A percentile compares a stretch with the other conserved stretches of the same genome.
Conservation (phyloP, 2,797 vertebrate species). For the Malurus leucopterus region DNA sequence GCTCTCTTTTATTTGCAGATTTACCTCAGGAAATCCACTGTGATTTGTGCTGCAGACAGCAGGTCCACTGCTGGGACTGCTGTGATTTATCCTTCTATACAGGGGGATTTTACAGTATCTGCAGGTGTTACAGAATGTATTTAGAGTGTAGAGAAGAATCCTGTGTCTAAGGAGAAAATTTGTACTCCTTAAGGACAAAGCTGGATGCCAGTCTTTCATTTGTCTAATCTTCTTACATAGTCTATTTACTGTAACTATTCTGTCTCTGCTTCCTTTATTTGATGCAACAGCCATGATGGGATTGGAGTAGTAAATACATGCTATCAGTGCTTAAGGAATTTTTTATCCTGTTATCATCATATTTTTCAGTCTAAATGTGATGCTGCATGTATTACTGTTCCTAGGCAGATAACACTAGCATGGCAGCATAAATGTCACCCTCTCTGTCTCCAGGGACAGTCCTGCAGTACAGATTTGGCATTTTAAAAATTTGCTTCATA, state of each 20-base stretch:
- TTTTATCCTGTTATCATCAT: slow-evolving; percentile 39
- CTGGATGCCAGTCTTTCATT: slow-evolving; percentile 23
- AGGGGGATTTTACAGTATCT: slow-evolving; percentile 29
- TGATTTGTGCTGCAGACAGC: not conserved
- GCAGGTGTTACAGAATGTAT: slow-evolving; percentile 2
- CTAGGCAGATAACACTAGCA: slow-evolving; percentile 18
- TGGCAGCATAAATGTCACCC: slow-evolving; percentile 37
- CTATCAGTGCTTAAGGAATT: slow-evolving; percentile 51
- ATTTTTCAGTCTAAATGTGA: slow-evolving; percentile 62
- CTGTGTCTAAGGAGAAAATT: not conserved
- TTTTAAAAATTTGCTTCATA: slow-evolving; percentile 49
- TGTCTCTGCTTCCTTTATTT: slow-evolving; percentile 50
- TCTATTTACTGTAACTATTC: slow-evolving; percentile 23
- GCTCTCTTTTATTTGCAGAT: slow-evolving; percentile 32
- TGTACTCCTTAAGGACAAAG: slow-evolving; percentile 9
- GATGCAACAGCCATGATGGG: slow-evolving; percentile 47
- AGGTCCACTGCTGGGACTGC: not conserved
- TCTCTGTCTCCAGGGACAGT: slow-evolving; percentile 36
- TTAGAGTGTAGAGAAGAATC: not conserved
- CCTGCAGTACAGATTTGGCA: slow-evolving; percentile 27
- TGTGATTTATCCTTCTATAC: slow-evolving; percentile 29
- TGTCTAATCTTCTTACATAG: slow-evolving; percentile 54
- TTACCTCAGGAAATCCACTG: slow-evolving; percentile 33
- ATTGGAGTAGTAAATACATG: slow-evolving; percentile 48
- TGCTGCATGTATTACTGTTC: slow-evolving; percentile 26